Percentiles rank a stretch among this genome's conserved stretches.
These are phyloP conservation scores for Potamilus streckersoni DNA, from an alignment of 1,140 invertebrate species.

Conservation along the genomic window DNA sequence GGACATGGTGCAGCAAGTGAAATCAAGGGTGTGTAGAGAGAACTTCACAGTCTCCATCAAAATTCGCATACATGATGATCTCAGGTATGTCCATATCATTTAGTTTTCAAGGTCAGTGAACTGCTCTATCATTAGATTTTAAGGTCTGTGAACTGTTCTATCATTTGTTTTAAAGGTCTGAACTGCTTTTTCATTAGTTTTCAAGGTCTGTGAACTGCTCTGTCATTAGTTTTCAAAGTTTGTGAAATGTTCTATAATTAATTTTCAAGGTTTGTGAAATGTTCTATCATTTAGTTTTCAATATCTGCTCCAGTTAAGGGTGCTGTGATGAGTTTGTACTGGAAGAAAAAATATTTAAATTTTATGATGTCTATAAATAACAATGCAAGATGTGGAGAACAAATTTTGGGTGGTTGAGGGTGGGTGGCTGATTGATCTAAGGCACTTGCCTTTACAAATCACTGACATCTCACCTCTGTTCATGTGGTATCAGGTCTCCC, in stretches of 20 bases:
- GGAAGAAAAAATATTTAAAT: too few species aligned
- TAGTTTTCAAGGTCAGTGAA: conserved; percentile 43
- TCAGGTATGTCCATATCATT: conserved; percentile 60
- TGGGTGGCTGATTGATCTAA: too few species aligned
- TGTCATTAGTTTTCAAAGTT: not conserved
- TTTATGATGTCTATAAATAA: not conserved
- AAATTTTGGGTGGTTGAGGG: not conserved
- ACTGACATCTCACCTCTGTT: too few species aligned
- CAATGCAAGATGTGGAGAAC: not conserved
- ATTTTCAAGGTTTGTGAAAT: too few species aligned
- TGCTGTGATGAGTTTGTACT: not conserved
- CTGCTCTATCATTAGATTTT: not conserved
- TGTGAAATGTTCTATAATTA: not conserved
- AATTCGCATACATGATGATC: conserved; percentile 79
- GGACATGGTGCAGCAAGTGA: conserved; percentile 83
- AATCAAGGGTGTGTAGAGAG: conserved; percentile 76
- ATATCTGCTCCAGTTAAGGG: not conserved
- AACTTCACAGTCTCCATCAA: conserved; percentile 93
- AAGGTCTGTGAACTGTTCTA: not conserved
- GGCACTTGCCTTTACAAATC: too few species aligned
- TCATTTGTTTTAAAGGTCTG: not conserved
- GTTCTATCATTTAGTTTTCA: too few species aligned
- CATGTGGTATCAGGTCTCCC: too few species aligned
- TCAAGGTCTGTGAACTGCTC: not conserved
- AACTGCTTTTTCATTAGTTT: not conserved